Evolutionary conservation across 2,113 vertebrate genomes (phyloP), one percentile per base, ranked within the genome.

Genomic region (Opisthocomus hoazin): DNA sequence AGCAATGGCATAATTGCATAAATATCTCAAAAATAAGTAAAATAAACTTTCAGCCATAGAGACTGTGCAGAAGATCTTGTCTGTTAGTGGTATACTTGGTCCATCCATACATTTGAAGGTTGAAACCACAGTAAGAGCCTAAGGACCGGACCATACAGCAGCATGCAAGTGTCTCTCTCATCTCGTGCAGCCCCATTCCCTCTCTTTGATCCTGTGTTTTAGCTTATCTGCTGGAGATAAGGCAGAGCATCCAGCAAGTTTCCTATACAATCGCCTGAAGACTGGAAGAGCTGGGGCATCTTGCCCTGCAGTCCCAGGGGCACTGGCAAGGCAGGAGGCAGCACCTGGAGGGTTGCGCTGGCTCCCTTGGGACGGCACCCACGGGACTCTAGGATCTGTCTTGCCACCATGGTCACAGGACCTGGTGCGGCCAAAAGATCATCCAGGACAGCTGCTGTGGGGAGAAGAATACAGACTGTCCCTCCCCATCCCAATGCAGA

Each of bases 221-320:
- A 57, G 22, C 12, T 81, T 11, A 26, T 5, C 45, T 77, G 43
- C 57, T 37, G 12, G 29, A 79, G 10, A 7, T 8, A 36, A 34
- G 29, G 26, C 11, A 70, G 15, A 68, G 39, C 39, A 51, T 15
- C 26, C 70, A 60, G 10, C 20, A 64, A 12, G 17, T 17, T 43
- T 73, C 53, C 57, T 43, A 0, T 19, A 20, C 16, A 26, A 39
- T 5, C 26, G 71, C 64, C 34, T 27, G 34, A 73, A 15, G 20
- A 3, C 13, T 56, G 6, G 6, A 58, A 41, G 39, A 58, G 87
- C 15, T 5, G 3, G 20, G 34, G 10, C 11, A 51, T 41, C 53
- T 76, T 0, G 0, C 26, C 17, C 29, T 51, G 39, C 1, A 1
- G 4, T 39, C 9, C 27, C n/a, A 76, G 51, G 48, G 36, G 8